These are phyloP conservation scores for Acanthopagrus latus DNA, from an alignment of 2,797 vertebrate species.

Conservation along the genomic window DNA sequence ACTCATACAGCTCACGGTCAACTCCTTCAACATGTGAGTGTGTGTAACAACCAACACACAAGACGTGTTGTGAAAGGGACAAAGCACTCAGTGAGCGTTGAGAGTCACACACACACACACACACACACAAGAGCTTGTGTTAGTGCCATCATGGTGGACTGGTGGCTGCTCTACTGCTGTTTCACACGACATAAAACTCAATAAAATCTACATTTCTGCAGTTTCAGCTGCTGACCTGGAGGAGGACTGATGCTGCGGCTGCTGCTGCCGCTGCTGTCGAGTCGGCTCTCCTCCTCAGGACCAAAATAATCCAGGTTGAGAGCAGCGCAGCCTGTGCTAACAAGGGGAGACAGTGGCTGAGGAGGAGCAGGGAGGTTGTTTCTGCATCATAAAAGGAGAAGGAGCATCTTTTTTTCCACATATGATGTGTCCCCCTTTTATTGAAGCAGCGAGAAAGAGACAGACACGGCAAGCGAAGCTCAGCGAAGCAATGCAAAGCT, in stretches of 20 bases:
- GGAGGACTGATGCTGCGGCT: slow-evolving; percentile 85
- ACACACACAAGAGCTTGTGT: no score
- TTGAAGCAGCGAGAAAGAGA: neutral
- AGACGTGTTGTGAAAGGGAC: neutral
- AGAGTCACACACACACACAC: no score
- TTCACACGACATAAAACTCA: neutral
- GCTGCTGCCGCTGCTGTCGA: slow-evolving; percentile 75
- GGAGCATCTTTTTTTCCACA: neutral
- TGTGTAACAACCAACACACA: slow-evolving; percentile 25
- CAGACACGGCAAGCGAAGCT: slow-evolving; percentile 51
- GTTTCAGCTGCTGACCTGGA: slow-evolving; percentile 90
- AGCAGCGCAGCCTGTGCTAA: slow-evolving; percentile 88
- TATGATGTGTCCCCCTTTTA: slow-evolving; percentile 11
- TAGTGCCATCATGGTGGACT: neutral
- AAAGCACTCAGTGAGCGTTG: neutral
- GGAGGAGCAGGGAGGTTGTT: neutral
- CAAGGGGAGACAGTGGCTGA: slow-evolving; percentile 37
- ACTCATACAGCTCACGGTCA: slow-evolving; percentile 93
- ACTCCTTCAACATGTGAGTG: slow-evolving; percentile 80
- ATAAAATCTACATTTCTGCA: slow-evolving; percentile 8
- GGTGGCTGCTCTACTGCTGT: neutral
- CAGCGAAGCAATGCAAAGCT: slow-evolving; percentile 17
- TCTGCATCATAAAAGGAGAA: slow-evolving; percentile 34
- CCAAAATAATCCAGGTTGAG: slow-evolving; percentile 97
- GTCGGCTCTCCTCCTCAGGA: slow-evolving; percentile 91